Base-by-base conservation (phyloP, 2,888 invertebrate species). In the Volucella inflata region DNA sequence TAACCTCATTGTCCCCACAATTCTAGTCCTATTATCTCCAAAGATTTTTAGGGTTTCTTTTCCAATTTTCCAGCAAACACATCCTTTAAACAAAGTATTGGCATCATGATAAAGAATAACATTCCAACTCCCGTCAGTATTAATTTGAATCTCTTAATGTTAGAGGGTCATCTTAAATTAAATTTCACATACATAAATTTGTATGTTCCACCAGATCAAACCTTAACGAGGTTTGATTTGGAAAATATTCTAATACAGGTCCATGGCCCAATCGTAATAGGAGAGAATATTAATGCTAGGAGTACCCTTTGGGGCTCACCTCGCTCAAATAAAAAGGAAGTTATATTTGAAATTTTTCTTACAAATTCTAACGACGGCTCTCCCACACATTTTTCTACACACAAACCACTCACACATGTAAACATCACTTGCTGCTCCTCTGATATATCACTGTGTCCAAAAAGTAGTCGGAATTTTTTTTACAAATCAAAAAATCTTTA, bases 201-300 rank as follows among this genome's bases (percentile, higher is more conserved):
- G 42, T 48, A 72, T 50, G 16, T 50, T 51, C n/a, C 72, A 30
- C 62, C 38, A 2, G 38, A 53, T 11, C 72, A 72, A 38, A 9
- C 30, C 10, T 14, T 62, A 10, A 30, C 48, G 14, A 30, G 30
- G 8, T 12, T 46, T 14, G 62, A 62, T 62, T n/a, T 62, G 10
- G 60, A 62, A 46, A 62, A 46, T 12, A 62, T 62, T 14, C 9
- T 62, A 46, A 36, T 48, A 16, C 48, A 64, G 38, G 48, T 48
- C n/a, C 36, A 64, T 8, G 64, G 38, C 4, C 16, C 48, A 11
- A 30, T 48, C 14, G 48, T 64, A 14, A 38, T 64, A n/a, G 36
- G 48, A n/a, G 62, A 30, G 46, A 30, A 59, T 42, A 9, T 40
- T 16, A 59, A 59, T 16, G 59, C 40, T 12, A 42, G 59, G 42